Evolutionary conservation across 2,797 vertebrate species (phyloP).

Genomic region (Esox masquinongy): DNA sequence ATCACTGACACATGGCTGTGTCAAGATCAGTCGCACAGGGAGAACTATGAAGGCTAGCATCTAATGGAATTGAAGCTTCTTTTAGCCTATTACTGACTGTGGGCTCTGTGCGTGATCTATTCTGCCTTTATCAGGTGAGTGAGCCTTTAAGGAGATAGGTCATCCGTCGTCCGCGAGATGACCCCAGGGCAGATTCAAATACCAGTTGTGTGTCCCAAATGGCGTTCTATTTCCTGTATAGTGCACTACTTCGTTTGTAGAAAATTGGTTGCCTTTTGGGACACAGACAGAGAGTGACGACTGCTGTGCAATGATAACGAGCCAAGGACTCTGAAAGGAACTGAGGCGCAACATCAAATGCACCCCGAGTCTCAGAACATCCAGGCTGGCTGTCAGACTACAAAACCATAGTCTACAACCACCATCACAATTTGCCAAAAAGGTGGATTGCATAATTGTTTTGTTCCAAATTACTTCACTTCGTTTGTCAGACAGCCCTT

Average conservation of each 20-base stretch:
- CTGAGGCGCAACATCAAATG: not conserved
- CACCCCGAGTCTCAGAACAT: constrained; percentile 7
- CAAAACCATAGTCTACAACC: not conserved
- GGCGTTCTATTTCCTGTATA: too few relatives aligned
- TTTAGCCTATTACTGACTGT: not conserved
- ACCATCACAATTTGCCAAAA: not conserved
- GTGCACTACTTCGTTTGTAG: not conserved
- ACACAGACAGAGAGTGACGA: not conserved
- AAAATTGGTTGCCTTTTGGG: not conserved
- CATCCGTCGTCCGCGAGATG: not conserved
- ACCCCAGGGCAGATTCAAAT: not conserved
- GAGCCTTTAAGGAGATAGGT: not conserved
- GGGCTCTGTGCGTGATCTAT: too few relatives aligned
- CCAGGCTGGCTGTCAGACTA: not conserved
- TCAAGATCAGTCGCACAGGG: too few relatives aligned
- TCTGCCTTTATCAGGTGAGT: constrained; percentile 2
- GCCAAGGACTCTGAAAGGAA: constrained; percentile 5
- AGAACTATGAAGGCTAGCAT: too few relatives aligned
- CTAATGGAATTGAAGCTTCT: not conserved
- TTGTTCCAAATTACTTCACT: not conserved
- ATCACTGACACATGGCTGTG: too few relatives aligned
- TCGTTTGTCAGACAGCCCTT: not conserved
- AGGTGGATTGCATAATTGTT: not conserved
- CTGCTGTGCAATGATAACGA: not conserved
- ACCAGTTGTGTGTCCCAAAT: not conserved